A percentile compares a stretch with the other conserved stretches of the same genome.
phyloP scores from a whole-genome alignment of 1,140 invertebrate genomes.

The Apis laboriosa region DNA sequence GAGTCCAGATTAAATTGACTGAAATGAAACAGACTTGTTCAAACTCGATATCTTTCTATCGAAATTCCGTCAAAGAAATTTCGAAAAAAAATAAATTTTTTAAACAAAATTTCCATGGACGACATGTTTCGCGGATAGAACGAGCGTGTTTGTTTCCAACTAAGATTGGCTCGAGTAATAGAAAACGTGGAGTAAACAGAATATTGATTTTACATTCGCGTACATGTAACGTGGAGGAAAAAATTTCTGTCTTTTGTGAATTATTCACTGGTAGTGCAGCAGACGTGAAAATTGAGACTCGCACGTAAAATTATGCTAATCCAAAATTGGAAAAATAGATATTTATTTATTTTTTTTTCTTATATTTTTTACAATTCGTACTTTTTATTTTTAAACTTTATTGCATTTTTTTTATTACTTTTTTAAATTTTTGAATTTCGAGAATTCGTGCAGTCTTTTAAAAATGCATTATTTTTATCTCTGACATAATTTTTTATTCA shows the following conservation, averaged over 20 bases:
- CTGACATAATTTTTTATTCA: no score
- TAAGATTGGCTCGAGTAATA: background rate
- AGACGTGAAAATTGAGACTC: background rate
- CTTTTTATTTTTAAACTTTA: no score
- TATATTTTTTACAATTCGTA: no score
- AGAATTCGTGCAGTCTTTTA: no score
- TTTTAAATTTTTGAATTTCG: no score
- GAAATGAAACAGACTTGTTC: background rate
- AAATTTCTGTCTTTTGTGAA: slow-evolving; percentile 2
- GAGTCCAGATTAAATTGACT: background rate
- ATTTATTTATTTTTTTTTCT: background rate
- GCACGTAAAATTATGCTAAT: background rate
- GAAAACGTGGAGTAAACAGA: slow-evolving; percentile 14
- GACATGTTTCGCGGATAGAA: background rate
- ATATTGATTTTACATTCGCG: slow-evolving; percentile 18
- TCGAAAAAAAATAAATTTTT: background rate
- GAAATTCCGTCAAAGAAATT: background rate
- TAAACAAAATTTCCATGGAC: background rate
- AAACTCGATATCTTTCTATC: background rate
- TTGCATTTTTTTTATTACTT: no score
- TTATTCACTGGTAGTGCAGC: background rate
- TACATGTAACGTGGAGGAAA: background rate
- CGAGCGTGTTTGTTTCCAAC: background rate
- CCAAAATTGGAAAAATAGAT: background rate
- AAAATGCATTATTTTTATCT: no score